These are phyloP conservation scores for Cydia amplana DNA, from an alignment of 1,140 invertebrate genomes.

Conservation along the genomic window DNA sequence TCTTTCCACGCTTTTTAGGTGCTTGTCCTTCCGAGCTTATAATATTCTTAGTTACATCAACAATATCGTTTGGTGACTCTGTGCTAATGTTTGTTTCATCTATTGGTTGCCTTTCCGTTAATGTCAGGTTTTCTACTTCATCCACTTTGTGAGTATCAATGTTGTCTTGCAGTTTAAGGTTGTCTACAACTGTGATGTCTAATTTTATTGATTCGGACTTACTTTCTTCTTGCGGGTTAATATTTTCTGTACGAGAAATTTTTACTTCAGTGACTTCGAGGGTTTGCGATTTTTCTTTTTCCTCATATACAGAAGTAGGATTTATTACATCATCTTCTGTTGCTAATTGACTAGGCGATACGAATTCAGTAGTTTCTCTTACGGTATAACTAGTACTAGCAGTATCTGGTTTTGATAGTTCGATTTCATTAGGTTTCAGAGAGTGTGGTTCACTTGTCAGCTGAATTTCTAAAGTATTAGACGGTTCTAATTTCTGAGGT, in stretches of 20 bases:
- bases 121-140: neutral
- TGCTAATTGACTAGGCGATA: neutral
- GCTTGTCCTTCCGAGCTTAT: neutral
- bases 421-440: neutral
- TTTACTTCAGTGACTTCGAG: neutral
- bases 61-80: neutral
- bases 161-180: neutral
- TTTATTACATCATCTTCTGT: neutral
- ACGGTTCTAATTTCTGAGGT: neutral
- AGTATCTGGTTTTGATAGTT: neutral
- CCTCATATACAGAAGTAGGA: neutral
- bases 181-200: neutral
- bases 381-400: neutral
- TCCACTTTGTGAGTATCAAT: neutral
- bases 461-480: neutral
- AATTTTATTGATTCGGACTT: neutral
- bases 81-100: neutral
- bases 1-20: slow-evolving; percentile 2
- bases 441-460: neutral
- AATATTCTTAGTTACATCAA: slow-evolving; percentile 10
- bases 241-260: neutral
- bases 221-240: neutral
- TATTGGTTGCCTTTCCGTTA: neutral
- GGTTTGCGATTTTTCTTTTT: neutral
- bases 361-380: neutral